Evolutionary conservation across 2,888 invertebrate genomes (phyloP), one percentile per base, ranked within the genome.

Genomic region (Acrobasis consociella): DNA sequence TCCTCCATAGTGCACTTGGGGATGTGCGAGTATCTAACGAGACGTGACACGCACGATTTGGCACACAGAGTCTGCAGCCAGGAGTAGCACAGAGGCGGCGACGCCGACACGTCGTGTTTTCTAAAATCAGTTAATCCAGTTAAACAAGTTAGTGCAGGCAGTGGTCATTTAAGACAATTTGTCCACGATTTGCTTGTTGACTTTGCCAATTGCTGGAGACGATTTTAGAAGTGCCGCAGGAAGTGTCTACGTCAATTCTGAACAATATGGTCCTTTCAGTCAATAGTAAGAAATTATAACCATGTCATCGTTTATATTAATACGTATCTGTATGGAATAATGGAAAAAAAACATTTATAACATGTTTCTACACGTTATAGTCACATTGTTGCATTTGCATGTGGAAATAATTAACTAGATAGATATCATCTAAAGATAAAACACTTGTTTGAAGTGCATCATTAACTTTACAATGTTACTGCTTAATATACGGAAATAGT

Each of bases 91-190:
- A 62, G 63, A 58, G 66, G 64, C 64, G 58, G 67, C 62, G 67
- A 60, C 60, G 58, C 64, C 58, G 72, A 65, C 71, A 69, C 69
- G 72, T 71, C 77, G 76, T 81, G 76, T 82, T 83, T 81, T 81
- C 81, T 85, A 76, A 88, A 89, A 88, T 83, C 86, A 77, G 80
- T 79, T 89, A 88, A 89, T 86, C 76, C 76, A 77, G 77, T 87
- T 85, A 84, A 83, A 79, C 82, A 83, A 80, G 80, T 85, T 83
- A 84, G 79, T 81, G 86, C 80, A 75, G 79, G 86, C 80, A 75
- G 79, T 78, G 77, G 82, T 82, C 82, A 82, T 86, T 88, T 83
- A 78, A 86, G 85, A 78, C 87, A 90, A 89, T 89, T 90, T 86
- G 73, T 70, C 67, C 76, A 75, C 72, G 76, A 82, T 82, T 81